A percentile compares a stretch with the other conserved stretches of the same genome.
These are phyloP conservation scores for Perca fluviatilis DNA, from an alignment of 2,113 vertebrate genomes.

Conservation along the genomic window DNA sequence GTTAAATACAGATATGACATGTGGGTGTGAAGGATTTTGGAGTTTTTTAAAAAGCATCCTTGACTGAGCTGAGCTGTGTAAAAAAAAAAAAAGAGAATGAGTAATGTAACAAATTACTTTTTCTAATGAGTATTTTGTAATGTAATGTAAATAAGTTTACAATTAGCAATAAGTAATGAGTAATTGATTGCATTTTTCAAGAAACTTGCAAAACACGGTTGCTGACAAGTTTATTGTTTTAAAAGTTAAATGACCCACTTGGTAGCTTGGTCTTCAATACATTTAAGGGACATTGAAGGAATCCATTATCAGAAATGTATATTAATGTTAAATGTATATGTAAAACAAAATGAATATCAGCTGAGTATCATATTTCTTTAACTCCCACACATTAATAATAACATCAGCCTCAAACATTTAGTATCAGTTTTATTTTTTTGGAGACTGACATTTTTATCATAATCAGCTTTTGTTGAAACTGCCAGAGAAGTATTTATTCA, in stretches of 20 bases:
- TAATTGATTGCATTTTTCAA: too few relatives aligned
- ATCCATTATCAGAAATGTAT: not conserved
- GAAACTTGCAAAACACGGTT: not conserved
- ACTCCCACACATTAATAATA: not conserved
- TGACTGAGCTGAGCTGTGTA: too few relatives aligned
- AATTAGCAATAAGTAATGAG: too few relatives aligned
- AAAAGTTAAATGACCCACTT: not conserved
- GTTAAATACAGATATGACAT: too few relatives aligned
- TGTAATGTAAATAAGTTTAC: too few relatives aligned
- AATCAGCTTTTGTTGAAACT: conserved; percentile 5
- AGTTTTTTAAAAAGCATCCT: too few relatives aligned
- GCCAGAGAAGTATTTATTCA: conserved; percentile 16
- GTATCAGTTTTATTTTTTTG: conserved; percentile 5
- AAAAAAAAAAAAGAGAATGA: not conserved
- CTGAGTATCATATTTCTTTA: not conserved
- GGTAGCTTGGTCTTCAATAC: not conserved
- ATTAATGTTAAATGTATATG: not conserved
- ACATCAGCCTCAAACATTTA: not conserved
- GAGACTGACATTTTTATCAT: not conserved
- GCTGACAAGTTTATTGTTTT: not conserved
- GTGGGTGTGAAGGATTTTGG: too few relatives aligned
- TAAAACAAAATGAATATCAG: not conserved
- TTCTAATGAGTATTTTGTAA: not conserved
- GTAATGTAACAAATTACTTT: not conserved
- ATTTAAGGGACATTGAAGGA: not conserved